Base-by-base conservation (phyloP, 2,113 vertebrate species). In the Electrona antarctica region DNA sequence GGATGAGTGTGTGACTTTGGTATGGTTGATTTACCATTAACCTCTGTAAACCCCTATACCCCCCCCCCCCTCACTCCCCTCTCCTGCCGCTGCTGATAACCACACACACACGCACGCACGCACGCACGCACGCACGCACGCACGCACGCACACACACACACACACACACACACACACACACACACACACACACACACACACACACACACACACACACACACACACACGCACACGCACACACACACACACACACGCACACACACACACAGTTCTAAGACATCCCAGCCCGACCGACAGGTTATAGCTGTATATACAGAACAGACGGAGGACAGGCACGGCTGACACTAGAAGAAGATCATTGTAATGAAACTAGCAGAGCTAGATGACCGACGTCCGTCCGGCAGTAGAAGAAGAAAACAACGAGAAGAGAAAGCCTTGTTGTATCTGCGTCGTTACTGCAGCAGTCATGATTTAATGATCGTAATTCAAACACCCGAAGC, bases 11-110 rank as follows among this genome's bases (percentile, higher is more conserved):
- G 86, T 90, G 88, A 91, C 85, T 92, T 90, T 90, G 90, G 88
- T 92, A 91, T 92, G 90, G 88, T 89, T 91, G 88, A 88, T 92
- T 90, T 90, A 88, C 85, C 87, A 87, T 93, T 91, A 86, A 90
- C 86, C 90, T 88, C 81, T 90, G 80, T 89, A 90, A 88, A 21
- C 21, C 21, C 21, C 21, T 21, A 21, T 82, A 90, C 81, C 83
- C 86, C 73, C 86, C 83, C 91, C 81, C 83, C 86, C 73, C 86
- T 81, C 84, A 71, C 83, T 68, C 74, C 79, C 82, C 73, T 73
- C 69, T 64, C 82, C 61, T 67, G 79, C 46, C 49, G 73, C 83
- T 78, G 79, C 79, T 41, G 47, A 75, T 80, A 63, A 57, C 46
- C 55, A 29, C 14, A 66, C 69, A 58, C 73, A 54, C 33, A 28